Evolutionary conservation across 2,113 vertebrate genomes (phyloP).

Genomic region (Eulacestoma nigropectus): DNA sequence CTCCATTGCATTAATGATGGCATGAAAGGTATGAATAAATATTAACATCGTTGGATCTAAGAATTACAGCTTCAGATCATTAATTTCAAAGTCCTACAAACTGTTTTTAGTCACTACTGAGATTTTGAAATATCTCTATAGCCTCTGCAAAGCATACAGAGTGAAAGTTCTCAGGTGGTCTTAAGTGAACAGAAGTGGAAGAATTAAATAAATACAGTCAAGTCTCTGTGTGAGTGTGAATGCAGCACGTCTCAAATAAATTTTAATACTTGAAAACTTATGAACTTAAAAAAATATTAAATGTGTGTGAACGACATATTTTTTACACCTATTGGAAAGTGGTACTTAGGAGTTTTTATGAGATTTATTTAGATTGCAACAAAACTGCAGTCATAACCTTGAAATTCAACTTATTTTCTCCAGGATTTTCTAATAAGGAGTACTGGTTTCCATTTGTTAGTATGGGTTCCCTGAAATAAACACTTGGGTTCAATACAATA

Average conservation of each 20-base stretch:
- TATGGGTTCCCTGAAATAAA: neutral
- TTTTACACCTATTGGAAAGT: neutral
- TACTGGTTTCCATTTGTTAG: neutral
- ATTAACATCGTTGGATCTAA: neutral
- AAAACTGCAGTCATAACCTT: neutral
- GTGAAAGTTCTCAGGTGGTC: neutral
- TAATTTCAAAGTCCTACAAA: conserved; percentile 1
- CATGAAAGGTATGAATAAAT: conserved; percentile 32
- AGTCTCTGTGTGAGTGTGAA: neutral
- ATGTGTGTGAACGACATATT: neutral
- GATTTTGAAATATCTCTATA: neutral
- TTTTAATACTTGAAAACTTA: neutral
- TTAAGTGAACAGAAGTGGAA: neutral
- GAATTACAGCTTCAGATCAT: conserved; percentile 3
- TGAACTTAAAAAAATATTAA: neutral
- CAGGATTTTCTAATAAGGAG: neutral
- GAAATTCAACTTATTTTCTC: neutral
- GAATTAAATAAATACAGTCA: neutral
- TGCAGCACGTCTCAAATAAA: neutral
- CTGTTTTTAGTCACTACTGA: neutral
- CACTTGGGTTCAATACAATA: neutral
- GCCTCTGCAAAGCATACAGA: neutral
- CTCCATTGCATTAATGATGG: neutral
- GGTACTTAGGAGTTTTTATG: neutral
- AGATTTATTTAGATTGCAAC: neutral